A percentile compares a stretch with the other conserved stretches of the same genome.
Evolutionary conservation across 2,797 vertebrate genomes (phyloP).

Genomic region (Cyprinella venusta): DNA sequence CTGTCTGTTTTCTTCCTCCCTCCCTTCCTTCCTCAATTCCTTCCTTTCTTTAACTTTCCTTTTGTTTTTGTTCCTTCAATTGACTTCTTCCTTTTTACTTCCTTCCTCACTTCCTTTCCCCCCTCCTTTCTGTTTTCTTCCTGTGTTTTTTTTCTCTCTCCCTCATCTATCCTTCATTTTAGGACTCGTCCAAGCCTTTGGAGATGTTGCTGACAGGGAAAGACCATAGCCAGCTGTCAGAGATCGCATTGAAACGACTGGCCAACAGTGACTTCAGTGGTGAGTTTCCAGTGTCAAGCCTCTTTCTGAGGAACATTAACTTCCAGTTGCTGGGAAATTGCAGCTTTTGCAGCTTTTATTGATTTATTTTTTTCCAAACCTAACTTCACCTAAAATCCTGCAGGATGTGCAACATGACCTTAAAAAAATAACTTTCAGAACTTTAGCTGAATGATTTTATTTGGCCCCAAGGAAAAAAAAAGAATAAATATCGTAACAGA

Average conservation of each 20-base stretch:
- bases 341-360: neutral
- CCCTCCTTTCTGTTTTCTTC: neutral
- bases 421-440: slow-evolving; percentile 33
- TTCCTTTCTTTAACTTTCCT: neutral
- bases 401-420: slow-evolving; percentile 20
- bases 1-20: neutral
- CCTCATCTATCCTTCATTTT: neutral
- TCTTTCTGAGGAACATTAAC: neutral
- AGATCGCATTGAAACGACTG: slow-evolving; percentile 80
- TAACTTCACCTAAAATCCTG: neutral
- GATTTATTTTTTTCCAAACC: neutral
- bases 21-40: neutral
- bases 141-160: slow-evolving; percentile 41
- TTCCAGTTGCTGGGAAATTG: neutral
- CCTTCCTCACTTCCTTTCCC: neutral
- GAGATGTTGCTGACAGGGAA: slow-evolving; percentile 87
- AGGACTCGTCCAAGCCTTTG: slow-evolving; percentile 85
- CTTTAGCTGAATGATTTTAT: slow-evolving; percentile 11
- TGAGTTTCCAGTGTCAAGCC: slow-evolving; percentile 68
- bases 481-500: slow-evolving; percentile 7
- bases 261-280: slow-evolving; percentile 84
- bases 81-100: neutral
- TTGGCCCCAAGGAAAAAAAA: slow-evolving; percentile 24
- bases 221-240: slow-evolving; percentile 82
- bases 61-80: neutral